These are phyloP conservation scores for Brachymystax lenok DNA, from an alignment of 2,797 vertebrate species.

Conservation along the genomic window DNA sequence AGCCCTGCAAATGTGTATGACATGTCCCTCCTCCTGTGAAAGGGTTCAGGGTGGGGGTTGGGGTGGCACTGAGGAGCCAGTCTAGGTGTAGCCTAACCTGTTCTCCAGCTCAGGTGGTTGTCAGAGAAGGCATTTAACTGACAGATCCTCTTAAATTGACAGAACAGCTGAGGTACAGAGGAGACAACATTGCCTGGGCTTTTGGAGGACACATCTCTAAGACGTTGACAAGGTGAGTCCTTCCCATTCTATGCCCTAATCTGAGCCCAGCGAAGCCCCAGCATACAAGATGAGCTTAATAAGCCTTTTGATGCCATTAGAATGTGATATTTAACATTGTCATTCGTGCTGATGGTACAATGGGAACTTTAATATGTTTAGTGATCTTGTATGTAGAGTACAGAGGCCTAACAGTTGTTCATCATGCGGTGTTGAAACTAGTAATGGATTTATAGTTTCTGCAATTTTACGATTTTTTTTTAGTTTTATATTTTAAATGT, in stretches of 20 bases:
- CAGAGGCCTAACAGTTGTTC: no score
- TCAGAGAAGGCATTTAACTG: conserved; percentile 54
- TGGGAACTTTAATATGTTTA: background rate
- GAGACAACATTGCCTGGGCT: conserved; percentile 34
- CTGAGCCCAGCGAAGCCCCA: background rate
- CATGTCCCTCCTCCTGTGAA: conserved; percentile 7
- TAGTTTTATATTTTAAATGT: background rate
- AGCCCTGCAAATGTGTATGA: conserved; percentile 6
- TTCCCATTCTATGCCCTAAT: background rate
- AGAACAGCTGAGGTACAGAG: conserved; percentile 50
- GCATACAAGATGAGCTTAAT: background rate
- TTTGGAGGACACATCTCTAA: conserved; percentile 15
- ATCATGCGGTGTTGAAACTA: background rate
- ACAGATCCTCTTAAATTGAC: conserved; percentile 38
- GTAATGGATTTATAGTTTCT: background rate
- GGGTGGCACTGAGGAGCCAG: conserved; percentile 42
- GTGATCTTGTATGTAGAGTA: background rate
- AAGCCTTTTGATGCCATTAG: background rate
- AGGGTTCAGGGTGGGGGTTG: conserved; percentile 16
- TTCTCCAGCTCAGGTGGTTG: conserved; percentile 56
- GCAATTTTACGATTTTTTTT: no score
- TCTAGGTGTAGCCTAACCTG: conserved; percentile 69
- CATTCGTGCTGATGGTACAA: background rate
- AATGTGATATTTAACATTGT: background rate
- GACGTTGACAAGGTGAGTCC: conserved; percentile 60